phyloP scores from a whole-genome alignment of 2,888 invertebrate genomes.

The Pycnomerus fuliginosus region DNA sequence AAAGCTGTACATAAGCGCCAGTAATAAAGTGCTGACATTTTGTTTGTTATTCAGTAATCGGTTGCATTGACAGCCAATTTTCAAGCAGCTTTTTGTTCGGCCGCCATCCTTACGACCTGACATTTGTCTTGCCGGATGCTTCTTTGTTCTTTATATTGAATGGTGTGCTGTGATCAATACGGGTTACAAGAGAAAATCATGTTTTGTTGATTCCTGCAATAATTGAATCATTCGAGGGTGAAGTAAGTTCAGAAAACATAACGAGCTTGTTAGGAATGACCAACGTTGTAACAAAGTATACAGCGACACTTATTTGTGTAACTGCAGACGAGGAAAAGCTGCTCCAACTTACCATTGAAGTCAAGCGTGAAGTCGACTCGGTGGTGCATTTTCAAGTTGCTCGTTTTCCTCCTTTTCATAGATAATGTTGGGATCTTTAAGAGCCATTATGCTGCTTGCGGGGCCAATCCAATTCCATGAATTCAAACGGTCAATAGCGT shows the following conservation, averaged over 20 bases:
- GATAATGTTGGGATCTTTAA: constrained; percentile 13
- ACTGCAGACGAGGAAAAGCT: constrained; percentile 4
- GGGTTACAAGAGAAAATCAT: constrained; percentile 7
- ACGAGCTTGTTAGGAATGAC: constrained; percentile 24
- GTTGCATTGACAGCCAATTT: constrained; percentile 25
- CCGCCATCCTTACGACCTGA: constrained; percentile 16
- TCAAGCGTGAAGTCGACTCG: constrained; percentile 13
- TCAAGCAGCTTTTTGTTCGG: constrained; percentile 15
- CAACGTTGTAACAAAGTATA: constrained; percentile 8
- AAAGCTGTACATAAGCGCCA: constrained; percentile 18
- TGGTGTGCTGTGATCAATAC: constrained; percentile 21
- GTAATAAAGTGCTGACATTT: constrained; percentile 23
- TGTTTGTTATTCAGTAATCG: constrained; percentile 26
- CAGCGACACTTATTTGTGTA: constrained; percentile 4
- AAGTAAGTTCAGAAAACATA: constrained; percentile 19
- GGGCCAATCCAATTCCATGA: constrained; percentile 9
- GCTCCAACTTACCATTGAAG: no score
- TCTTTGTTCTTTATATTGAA: constrained; percentile 18
- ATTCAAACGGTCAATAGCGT: constrained; percentile 20
- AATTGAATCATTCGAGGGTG: constrained; percentile 20
- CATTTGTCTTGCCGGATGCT: constrained; percentile 21
- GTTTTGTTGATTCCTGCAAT: constrained; percentile 20
- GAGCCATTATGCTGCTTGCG: constrained; percentile 14
- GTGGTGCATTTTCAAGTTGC: constrained; percentile 21
- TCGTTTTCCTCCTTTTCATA: constrained; percentile 19